Percentiles rank a stretch among this genome's conserved stretches.
These are phyloP conservation scores for Diadromus collaris DNA, from an alignment of 2,888 invertebrate genomes.

Conservation along the genomic window DNA sequence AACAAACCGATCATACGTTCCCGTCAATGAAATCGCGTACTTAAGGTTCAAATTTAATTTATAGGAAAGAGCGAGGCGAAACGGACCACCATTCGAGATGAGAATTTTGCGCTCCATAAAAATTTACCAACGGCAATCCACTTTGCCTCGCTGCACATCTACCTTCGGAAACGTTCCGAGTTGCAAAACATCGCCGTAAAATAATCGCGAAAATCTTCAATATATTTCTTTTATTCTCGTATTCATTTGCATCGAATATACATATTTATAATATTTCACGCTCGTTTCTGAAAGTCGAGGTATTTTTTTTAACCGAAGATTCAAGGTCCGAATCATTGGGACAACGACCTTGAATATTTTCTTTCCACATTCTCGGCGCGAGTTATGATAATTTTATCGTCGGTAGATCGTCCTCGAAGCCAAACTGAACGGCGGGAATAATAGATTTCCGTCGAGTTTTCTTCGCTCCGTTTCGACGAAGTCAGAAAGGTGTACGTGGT, in stretches of 20 bases:
- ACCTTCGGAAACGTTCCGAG: not conserved
- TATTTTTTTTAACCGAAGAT: not conserved
- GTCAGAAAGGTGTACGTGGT: not conserved
- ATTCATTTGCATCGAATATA: not conserved
- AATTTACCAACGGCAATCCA: not conserved
- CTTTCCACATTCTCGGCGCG: not conserved
- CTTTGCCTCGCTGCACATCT: not conserved
- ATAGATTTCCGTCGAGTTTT: not conserved
- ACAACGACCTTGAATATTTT: not conserved
- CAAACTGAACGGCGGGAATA: not conserved
- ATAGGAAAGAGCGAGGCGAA: not conserved
- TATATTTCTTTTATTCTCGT: not conserved
- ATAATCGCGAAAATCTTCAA: not conserved
- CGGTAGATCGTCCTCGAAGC: not conserved
- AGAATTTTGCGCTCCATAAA: not conserved
- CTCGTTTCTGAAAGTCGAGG: not conserved
- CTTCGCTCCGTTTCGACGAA: not conserved
- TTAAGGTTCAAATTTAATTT: not conserved
- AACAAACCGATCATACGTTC: conserved; percentile 24
- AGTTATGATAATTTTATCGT: conserved; percentile 33
- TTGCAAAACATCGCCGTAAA: not conserved
- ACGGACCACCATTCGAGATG: not conserved
- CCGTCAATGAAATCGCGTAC: not conserved
- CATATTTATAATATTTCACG: not conserved
- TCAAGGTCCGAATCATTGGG: not conserved